phyloP scores from a whole-genome alignment of 2,888 invertebrate species.

The Hypomecis atomaria region DNA sequence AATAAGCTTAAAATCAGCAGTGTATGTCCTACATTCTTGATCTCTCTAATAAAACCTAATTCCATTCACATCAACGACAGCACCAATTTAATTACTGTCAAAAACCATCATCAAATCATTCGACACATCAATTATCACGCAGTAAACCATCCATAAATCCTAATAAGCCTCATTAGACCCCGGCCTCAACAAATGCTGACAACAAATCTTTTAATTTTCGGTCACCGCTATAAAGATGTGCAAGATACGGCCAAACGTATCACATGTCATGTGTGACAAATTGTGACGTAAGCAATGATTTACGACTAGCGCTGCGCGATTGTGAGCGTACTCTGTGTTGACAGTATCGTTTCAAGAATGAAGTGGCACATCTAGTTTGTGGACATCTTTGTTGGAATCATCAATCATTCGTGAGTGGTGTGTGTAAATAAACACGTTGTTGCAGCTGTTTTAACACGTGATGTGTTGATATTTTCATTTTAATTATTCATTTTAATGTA shows the following conservation, averaged over 20 bases:
- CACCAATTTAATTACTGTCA: constrained; percentile 7
- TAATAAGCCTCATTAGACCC: constrained; percentile 16
- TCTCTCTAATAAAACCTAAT: background rate
- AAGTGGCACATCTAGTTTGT: constrained; percentile 21
- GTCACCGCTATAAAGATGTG: constrained; percentile 22
- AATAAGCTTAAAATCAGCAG: no score
- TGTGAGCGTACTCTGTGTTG: constrained; percentile 24
- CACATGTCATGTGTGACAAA: constrained; percentile 26
- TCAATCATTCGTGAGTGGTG: constrained; percentile 23
- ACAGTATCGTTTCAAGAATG: constrained; percentile 23
- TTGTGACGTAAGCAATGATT: constrained; percentile 27
- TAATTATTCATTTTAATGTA: constrained; percentile 21
- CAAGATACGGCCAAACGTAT: constrained; percentile 25
- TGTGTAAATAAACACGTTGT: constrained; percentile 25
- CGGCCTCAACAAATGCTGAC: background rate
- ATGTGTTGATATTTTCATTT: constrained; percentile 16
- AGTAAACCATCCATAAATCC: constrained; percentile 19
- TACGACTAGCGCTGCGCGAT: constrained; percentile 13
- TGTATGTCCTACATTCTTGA: no score
- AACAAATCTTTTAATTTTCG: constrained; percentile 23
- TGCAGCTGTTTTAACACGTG: constrained; percentile 22
- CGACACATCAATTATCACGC: constrained; percentile 16
- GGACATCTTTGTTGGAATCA: constrained; percentile 27
- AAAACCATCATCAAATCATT: constrained; percentile 4
- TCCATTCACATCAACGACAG: no score